Conservation (phyloP, 2,888 invertebrate genomes). For the Calliscelio sp. region DNA sequence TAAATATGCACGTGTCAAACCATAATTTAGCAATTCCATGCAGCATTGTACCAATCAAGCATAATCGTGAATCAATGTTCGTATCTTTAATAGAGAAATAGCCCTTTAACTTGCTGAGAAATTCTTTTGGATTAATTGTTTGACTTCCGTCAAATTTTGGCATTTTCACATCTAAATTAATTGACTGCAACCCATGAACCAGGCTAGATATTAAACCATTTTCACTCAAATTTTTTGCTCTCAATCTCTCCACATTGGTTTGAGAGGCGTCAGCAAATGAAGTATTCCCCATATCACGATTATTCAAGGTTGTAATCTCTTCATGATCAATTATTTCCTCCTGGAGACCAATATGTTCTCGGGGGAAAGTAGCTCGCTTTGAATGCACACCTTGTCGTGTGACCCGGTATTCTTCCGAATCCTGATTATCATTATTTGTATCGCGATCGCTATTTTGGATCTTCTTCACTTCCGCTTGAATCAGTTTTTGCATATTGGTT, state of each 20-base stretch:
- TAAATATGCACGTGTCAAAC: constrained; percentile 2
- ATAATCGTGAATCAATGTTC: not conserved
- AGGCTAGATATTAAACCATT: not conserved
- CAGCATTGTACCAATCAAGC: not conserved
- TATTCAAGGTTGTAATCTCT: not conserved
- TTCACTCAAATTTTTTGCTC: not conserved
- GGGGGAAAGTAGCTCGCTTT: not conserved
- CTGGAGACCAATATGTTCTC: not conserved
- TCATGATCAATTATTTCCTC: not conserved
- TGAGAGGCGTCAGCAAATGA: too few relatives aligned
- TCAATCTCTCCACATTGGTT: too few relatives aligned
- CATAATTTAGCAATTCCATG: constrained; percentile 30
- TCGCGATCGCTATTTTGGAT: not conserved
- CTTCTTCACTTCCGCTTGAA: not conserved
- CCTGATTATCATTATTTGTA: not conserved
- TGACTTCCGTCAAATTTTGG: constrained; percentile 24
- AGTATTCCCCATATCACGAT: not conserved
- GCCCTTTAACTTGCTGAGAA: constrained; percentile 1
- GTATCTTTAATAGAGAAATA: constrained; percentile 16
- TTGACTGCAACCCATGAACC: constrained; percentile 10
- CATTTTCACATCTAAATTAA: constrained; percentile 16
- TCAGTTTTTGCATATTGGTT: constrained; percentile 18
- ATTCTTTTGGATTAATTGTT: constrained; percentile 15
- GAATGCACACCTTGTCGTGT: not conserved
- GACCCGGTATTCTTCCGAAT: not conserved